Evolutionary conservation across 2,797 vertebrate genomes (phyloP).

Genomic region (Lagodon rhomboides): DNA sequence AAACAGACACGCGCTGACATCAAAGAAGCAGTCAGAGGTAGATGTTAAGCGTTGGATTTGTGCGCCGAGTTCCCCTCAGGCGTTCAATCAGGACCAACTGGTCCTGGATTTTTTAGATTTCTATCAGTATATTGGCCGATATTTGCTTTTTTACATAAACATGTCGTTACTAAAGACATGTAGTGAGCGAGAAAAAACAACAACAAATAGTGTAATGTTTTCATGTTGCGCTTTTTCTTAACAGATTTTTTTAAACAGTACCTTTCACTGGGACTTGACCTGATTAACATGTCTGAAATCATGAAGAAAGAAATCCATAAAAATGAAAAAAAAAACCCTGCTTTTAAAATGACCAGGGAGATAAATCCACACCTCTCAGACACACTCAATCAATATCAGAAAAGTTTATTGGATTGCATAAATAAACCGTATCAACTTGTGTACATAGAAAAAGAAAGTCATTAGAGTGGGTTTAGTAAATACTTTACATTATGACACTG

Average conservation of each 20-base stretch:
- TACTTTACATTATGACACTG: too few species aligned
- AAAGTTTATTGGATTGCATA: too few species aligned
- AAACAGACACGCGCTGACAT: conserved; percentile 17
- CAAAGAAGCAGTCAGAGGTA: not conserved
- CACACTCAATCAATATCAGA: too few species aligned
- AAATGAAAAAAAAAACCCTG: too few species aligned
- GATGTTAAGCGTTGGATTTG: not conserved
- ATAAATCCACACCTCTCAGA: not conserved
- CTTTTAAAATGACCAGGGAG: too few species aligned
- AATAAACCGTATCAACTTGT: too few species aligned
- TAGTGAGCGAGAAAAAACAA: not conserved
- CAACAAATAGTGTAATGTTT: not conserved
- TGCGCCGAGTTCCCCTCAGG: not conserved
- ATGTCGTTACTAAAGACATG: not conserved
- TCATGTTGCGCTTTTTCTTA: not conserved
- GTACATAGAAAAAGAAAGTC: too few species aligned
- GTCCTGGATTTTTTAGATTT: not conserved
- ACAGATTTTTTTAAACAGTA: not conserved
- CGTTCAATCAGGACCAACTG: not conserved
- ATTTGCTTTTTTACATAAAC: not conserved
- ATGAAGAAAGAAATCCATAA: not conserved
- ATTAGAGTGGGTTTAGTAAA: too few species aligned
- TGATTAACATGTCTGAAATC: too few species aligned
- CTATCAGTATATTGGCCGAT: not conserved
- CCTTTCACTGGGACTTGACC: not conserved